Evolutionary conservation across 2,888 invertebrate genomes (phyloP).

Genomic region (Cantharis rustica): DNA sequence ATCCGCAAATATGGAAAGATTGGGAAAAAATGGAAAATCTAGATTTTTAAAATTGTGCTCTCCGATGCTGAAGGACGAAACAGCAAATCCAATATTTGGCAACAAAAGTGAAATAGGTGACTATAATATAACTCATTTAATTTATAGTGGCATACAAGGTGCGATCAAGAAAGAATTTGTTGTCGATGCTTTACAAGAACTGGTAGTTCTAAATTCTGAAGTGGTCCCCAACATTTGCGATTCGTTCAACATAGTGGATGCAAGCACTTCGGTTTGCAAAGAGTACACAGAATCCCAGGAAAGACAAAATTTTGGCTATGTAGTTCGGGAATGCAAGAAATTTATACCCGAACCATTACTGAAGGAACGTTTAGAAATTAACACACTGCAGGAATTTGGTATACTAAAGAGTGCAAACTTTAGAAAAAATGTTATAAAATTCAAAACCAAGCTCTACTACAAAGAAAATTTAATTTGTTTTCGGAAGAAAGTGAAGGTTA

Average conservation of each 20-base stretch:
- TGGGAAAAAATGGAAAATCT: slow-evolving; percentile 88
- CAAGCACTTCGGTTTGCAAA: slow-evolving; percentile 73
- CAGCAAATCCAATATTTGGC: slow-evolving; percentile 66
- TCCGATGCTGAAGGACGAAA: slow-evolving; percentile 67
- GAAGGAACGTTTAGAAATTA: slow-evolving; percentile 91
- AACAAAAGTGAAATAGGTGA: slow-evolving; percentile 70
- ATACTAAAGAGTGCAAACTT: slow-evolving; percentile 87
- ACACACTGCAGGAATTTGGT: slow-evolving; percentile 89
- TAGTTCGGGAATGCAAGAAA: slow-evolving; percentile 81
- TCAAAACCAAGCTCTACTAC: slow-evolving; percentile 98
- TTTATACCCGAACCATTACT: slow-evolving; percentile 82
- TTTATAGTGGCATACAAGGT: slow-evolving; percentile 78
- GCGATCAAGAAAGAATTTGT: slow-evolving; percentile 79
- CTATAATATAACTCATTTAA: slow-evolving; percentile 77
- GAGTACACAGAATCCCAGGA: slow-evolving; percentile 66
- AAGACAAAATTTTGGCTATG: slow-evolving; percentile 74
- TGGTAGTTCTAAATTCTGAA: slow-evolving; percentile 77
- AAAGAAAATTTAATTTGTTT: slow-evolving; percentile 97
- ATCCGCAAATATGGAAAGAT: slow-evolving; percentile 66
- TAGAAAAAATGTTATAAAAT: slow-evolving; percentile 94
- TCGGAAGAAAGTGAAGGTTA: slow-evolving; percentile 99
- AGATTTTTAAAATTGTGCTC: slow-evolving; percentile 78
- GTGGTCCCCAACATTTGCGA: slow-evolving; percentile 84
- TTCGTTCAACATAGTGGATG: slow-evolving; percentile 82
- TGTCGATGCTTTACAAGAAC: slow-evolving; percentile 72